A percentile compares a stretch with the other conserved stretches of the same genome.
Evolutionary conservation across 2,888 invertebrate species (phyloP).

Genomic region (Tachystola acroxantha): DNA sequence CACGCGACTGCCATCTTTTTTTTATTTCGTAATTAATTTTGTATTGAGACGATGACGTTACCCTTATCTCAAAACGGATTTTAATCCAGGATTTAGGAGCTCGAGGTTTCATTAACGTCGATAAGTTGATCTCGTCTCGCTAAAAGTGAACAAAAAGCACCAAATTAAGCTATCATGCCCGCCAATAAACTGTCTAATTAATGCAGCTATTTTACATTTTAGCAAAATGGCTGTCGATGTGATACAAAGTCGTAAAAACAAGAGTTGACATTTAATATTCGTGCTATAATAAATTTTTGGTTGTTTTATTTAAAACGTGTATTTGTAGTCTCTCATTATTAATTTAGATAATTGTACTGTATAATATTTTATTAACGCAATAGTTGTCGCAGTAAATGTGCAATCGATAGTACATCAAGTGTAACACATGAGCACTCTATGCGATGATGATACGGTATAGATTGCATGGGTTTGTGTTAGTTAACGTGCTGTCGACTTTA

Average conservation of each 20-base stretch:
- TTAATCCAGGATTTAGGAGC: slow-evolving; percentile 47
- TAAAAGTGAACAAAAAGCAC: slow-evolving; percentile 42
- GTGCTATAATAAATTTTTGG: slow-evolving; percentile 43
- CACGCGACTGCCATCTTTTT: slow-evolving; percentile 39
- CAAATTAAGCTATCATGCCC: slow-evolving; percentile 64
- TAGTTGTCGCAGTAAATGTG: too few relatives aligned
- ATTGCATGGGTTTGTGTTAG: too few relatives aligned
- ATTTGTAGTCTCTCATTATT: too few relatives aligned
- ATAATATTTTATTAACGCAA: too few relatives aligned
- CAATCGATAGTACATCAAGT: too few relatives aligned
- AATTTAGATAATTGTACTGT: too few relatives aligned
- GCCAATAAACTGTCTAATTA: slow-evolving; percentile 59
- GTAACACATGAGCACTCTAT: too few relatives aligned
- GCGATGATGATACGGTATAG: too few relatives aligned
- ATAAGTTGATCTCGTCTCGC: slow-evolving; percentile 39
- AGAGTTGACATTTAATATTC: slow-evolving; percentile 57
- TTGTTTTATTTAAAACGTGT: too few relatives aligned
- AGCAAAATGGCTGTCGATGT: slow-evolving; percentile 57
- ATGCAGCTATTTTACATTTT: slow-evolving; percentile 56
- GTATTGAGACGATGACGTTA: slow-evolving; percentile 34
- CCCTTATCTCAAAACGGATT: slow-evolving; percentile 42
- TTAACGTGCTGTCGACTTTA: too few relatives aligned
- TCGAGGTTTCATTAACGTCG: slow-evolving; percentile 37
- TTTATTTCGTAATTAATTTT: slow-evolving; percentile 51
- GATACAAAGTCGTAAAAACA: slow-evolving; percentile 54